These are phyloP conservation scores for Ligdia adustata DNA, from an alignment of 2,888 invertebrate genomes.

Conservation along the genomic window DNA sequence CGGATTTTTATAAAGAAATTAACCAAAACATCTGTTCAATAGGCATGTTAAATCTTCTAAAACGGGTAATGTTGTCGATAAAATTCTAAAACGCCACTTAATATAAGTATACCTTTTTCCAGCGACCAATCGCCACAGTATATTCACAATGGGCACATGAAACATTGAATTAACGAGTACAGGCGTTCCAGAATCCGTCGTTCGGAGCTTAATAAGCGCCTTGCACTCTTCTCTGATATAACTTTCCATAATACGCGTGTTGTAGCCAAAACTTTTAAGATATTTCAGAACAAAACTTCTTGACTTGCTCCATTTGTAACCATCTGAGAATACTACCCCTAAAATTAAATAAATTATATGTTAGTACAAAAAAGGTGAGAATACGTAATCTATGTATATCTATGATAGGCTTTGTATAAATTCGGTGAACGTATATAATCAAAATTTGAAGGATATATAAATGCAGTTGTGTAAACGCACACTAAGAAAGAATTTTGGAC, in stretches of 20 bases:
- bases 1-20: too few relatives aligned
- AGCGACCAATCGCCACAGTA: conserved; percentile 88
- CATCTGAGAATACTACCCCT: conserved; percentile 89
- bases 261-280: conserved; percentile 86
- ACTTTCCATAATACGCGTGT: conserved; percentile 85
- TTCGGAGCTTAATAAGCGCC: conserved; percentile 78
- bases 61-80: too few relatives aligned
- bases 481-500: too few relatives aligned
- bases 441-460: too few relatives aligned
- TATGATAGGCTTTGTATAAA: too few relatives aligned
- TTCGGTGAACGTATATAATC: too few relatives aligned
- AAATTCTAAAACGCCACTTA: too few relatives aligned
- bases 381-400: too few relatives aligned
- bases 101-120: conserved; percentile 77
- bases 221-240: conserved; percentile 85
- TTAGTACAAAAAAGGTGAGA: too few relatives aligned
- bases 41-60: too few relatives aligned
- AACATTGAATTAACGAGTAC: conserved; percentile 83
- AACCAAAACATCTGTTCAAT: too few relatives aligned
- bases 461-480: too few relatives aligned
- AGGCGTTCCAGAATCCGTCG: conserved; percentile 55
- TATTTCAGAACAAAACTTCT: conserved; percentile 86
- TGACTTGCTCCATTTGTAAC: conserved; percentile 85
- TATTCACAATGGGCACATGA: conserved; percentile 87
- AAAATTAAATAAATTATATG: conserved; percentile 29